phyloP scores from a whole-genome alignment of 2,113 vertebrate species.

The Macquaria ambigua region DNA sequence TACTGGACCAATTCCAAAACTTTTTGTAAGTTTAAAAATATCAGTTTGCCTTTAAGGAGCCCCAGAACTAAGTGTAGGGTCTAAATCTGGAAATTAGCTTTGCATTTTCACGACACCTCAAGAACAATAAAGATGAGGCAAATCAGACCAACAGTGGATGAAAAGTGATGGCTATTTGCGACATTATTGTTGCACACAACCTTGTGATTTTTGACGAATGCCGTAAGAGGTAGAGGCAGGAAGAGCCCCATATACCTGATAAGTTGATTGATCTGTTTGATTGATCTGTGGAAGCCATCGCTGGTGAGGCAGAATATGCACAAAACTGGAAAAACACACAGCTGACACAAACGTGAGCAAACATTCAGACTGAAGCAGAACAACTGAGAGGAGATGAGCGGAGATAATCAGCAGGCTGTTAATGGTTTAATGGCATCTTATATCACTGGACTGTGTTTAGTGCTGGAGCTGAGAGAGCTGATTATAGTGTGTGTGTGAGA shows the following conservation, averaged over 20 bases:
- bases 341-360: conserved; percentile 7
- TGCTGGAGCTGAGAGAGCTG: conserved; percentile 13
- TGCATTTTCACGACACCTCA: not conserved
- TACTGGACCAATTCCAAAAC: too few species aligned
- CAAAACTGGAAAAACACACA: not conserved
- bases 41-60: too few species aligned
- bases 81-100: not conserved
- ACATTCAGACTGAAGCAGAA: not conserved
- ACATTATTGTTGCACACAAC: not conserved
- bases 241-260: not conserved
- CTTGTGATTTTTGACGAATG: not conserved
- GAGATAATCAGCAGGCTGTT: conserved; percentile 57
- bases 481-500: not conserved
- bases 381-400: conserved; percentile 25
- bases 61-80: not conserved
- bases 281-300: fast-evolving
- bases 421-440: conserved; percentile 54
- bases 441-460: conserved; percentile 42
- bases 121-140: not conserved
- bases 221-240: not conserved
- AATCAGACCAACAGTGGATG: not conserved
- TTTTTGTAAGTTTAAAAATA: too few species aligned
- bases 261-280: not conserved
- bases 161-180: too few species aligned
- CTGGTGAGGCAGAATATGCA: not conserved